Conservation (phyloP, 2,888 invertebrate genomes). For the Rhodophaea formosa region DNA sequence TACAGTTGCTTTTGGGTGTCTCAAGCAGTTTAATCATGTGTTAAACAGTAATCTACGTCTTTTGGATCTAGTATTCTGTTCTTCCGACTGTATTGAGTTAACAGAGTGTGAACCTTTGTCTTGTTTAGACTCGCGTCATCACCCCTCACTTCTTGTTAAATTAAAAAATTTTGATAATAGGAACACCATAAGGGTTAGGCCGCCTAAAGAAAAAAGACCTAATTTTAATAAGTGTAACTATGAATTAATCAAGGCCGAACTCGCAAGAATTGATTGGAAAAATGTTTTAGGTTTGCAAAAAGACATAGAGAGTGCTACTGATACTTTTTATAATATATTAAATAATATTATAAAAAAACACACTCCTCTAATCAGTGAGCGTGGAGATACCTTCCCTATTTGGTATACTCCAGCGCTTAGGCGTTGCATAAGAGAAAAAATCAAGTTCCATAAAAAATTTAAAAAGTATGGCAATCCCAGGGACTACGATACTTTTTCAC, state of each 20-base stretch:
- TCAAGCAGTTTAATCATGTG: neutral
- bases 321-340: neutral
- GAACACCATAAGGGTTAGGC: neutral
- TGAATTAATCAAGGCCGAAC: neutral
- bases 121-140: neutral
- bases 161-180: too few relatives aligned
- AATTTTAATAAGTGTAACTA: neutral
- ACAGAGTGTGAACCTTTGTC: neutral
- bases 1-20: neutral
- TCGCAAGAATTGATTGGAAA: neutral
- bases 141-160: neutral
- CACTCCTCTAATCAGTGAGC: neutral
- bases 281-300: neutral
- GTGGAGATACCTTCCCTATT: neutral
- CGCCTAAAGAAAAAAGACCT: neutral
- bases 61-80: neutral
- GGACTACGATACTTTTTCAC: too few relatives aligned
- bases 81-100: neutral
- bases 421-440: too few relatives aligned
- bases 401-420: too few relatives aligned
- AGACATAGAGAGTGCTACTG: neutral
- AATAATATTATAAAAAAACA: neutral
- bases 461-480: too few relatives aligned
- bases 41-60: neutral
- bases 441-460: too few relatives aligned